Conservation (phyloP, 2,113 vertebrate genomes). For the Cygnus buccinator region DNA sequence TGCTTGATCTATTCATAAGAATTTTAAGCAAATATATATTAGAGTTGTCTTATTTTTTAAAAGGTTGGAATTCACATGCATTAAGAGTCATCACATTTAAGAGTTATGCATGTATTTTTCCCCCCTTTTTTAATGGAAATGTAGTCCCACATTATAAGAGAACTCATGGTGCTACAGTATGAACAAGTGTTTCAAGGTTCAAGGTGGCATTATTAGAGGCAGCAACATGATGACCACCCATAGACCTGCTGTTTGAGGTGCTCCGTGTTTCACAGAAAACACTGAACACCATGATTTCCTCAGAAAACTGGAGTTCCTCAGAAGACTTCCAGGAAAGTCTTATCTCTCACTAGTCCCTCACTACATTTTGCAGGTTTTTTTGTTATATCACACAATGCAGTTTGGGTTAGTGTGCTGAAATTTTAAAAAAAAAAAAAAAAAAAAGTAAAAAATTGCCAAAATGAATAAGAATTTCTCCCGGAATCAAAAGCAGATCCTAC, state of each 20-base stretch:
- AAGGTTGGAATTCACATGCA: background rate
- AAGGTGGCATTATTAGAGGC: background rate
- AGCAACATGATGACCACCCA: background rate
- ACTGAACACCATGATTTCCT: background rate
- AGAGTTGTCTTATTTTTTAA: background rate
- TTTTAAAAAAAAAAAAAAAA: background rate
- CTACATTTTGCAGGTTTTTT: background rate
- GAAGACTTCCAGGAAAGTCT: background rate
- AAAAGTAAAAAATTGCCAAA: background rate
- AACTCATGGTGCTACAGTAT: background rate
- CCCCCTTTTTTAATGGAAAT: background rate
- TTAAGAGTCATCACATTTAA: no score
- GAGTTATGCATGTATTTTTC: background rate
- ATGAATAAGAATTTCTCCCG: background rate
- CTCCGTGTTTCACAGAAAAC: fast-evolving
- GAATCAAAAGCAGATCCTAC: background rate
- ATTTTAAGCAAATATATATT: background rate
- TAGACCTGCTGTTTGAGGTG: background rate
- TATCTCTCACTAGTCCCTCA: background rate
- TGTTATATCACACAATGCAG: background rate
- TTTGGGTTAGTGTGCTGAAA: background rate
- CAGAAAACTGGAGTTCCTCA: background rate
- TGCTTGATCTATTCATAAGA: background rate
- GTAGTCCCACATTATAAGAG: background rate
- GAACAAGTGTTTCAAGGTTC: background rate